Percentiles rank a stretch among this genome's conserved stretches.
Conservation (phyloP, 2,113 vertebrate genomes). For the Microtus oregoni region DNA sequence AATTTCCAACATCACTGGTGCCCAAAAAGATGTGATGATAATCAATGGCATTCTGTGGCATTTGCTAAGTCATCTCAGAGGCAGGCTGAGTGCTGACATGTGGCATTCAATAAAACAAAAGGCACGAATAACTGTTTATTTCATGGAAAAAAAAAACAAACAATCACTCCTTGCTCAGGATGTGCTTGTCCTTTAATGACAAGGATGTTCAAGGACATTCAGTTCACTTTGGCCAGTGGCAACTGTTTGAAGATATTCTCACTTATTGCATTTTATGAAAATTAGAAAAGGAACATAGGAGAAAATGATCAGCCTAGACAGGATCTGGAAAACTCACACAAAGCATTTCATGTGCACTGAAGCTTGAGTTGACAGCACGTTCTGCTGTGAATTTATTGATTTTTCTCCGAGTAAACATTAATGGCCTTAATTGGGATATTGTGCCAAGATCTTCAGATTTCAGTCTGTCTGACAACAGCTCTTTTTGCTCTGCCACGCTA, state of each 20-base stretch:
- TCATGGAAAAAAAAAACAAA: neutral
- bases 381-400: neutral
- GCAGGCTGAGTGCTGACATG: neutral
- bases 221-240: neutral
- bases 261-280: neutral
- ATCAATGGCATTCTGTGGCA: neutral
- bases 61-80: neutral
- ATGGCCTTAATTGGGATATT: neutral
- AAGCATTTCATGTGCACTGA: neutral
- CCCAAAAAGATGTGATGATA: neutral
- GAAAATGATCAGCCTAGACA: neutral
- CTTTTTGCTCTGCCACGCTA: fast-evolving
- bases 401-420: slow-evolving; percentile 43
- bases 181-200: neutral
- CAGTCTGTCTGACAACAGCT: neutral
- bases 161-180: neutral
- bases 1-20: neutral
- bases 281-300: neutral
- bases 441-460: slow-evolving; percentile 1
- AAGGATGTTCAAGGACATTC: neutral
- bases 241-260: neutral
- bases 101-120: neutral
- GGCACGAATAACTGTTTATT: neutral
- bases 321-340: neutral
- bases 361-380: neutral